Base-by-base conservation (phyloP, 2,113 vertebrate genomes). In the Gnathochromis pfefferi region DNA sequence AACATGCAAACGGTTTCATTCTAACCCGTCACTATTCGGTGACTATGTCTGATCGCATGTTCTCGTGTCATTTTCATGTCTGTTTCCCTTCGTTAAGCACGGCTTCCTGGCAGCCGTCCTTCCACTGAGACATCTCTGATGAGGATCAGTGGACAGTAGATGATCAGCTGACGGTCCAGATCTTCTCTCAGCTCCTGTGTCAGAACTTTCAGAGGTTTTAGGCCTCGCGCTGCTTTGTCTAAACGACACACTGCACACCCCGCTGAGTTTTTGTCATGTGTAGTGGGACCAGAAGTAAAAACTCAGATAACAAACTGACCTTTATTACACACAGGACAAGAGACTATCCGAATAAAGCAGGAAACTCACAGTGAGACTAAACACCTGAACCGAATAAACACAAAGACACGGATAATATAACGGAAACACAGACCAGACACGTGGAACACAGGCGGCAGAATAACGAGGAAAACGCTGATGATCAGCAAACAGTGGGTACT, bases 341-440 rank as follows among this genome's bases (percentile, higher is more conserved):
- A 60, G 57, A 33, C 28, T 60, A 17, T 60, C 57, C 6, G 28
- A 60, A 33, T 60, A 33, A 60, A 33, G 8, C 28, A 60, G 57
- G 57, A 60, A 60, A 31, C 51, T 54, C 6, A 54, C 57, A 33
- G 28, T 33, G 28, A 60, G 57, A 17, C 55, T 58, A 58, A 17
- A 58, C 5, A 58, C 26, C 26, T 58, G 55, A 31, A 31, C 28
- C 1, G 3, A 60, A 60, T 33, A 60, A 60, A 63, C 16, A 63
- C 58, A 19, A 63, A 63, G 58, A 63, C 58, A 33, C 0, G 16
- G 5, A 33, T 0, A 10, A 33, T 19, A 1, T 1, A 19, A 4
- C 5, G 2, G 57, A 60, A 60, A 19, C 57, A 60, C 57, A 60
- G 9, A 63, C 19, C 9, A 33, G 28, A 19, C 58, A 10, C 31